Evolutionary conservation across 2,888 invertebrate genomes (phyloP).

Genomic region (Habroteleia sp.): DNA sequence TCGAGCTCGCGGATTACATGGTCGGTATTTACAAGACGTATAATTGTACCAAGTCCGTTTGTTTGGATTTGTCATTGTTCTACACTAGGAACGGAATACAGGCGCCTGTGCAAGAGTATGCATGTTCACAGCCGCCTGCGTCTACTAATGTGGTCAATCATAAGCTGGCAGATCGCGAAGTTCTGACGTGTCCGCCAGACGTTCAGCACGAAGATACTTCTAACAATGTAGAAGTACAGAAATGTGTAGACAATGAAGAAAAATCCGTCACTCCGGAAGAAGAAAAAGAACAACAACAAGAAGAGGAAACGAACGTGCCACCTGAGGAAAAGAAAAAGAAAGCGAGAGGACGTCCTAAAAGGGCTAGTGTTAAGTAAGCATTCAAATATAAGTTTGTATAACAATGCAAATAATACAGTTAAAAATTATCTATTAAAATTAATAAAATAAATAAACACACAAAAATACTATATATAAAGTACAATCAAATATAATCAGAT

Average conservation of each 20-base stretch:
- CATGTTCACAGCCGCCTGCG: conserved; percentile 12
- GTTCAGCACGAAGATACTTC: too few species aligned
- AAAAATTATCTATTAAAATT: too few species aligned
- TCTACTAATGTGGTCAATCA: not conserved
- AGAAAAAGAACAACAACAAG: not conserved
- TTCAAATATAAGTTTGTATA: too few species aligned
- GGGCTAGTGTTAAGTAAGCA: not conserved
- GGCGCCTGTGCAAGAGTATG: not conserved
- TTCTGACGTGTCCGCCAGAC: conserved; percentile 21
- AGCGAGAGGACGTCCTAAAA: not conserved
- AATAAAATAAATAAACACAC: too few species aligned
- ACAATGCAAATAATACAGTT: too few species aligned
- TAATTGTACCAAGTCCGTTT: conserved; percentile 91
- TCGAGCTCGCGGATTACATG: conserved; percentile 94
- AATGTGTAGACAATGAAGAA: not conserved
- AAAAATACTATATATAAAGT: too few species aligned
- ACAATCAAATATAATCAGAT: too few species aligned
- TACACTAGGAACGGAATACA: conserved; percentile 11
- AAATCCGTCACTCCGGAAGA: not conserved
- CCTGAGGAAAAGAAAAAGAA: not conserved
- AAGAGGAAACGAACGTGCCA: too few species aligned
- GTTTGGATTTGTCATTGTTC: conserved; percentile 81
- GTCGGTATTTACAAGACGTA: conserved; percentile 98
- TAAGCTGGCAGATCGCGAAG: not conserved
- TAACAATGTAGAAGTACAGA: not conserved